These are phyloP conservation scores for Styela plicata DNA, from an alignment of 23 tunicate species.

Conservation along the genomic window DNA sequence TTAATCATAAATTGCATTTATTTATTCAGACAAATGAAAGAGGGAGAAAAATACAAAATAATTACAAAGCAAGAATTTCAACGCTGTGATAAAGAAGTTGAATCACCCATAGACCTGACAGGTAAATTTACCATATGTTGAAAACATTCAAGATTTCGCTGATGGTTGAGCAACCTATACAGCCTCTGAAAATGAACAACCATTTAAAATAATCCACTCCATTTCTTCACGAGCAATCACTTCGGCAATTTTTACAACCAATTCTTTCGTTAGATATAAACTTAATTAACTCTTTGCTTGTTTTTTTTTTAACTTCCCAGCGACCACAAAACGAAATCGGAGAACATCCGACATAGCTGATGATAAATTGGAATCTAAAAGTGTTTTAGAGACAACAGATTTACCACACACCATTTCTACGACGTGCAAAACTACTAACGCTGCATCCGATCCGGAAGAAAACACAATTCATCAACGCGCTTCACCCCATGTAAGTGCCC, in stretches of 20 bases:
- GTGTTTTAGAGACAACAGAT: background rate
- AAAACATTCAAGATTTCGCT: too few species aligned
- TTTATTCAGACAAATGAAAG: background rate
- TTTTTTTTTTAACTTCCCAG: background rate
- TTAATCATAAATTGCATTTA: too few species aligned
- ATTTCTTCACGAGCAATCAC: too few species aligned
- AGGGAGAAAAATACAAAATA: background rate
- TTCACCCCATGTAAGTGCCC: constrained; percentile 22
- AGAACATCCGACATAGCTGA: background rate
- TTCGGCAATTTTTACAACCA: too few species aligned
- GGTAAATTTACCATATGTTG: too few species aligned
- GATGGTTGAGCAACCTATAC: too few species aligned
- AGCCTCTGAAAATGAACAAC: too few species aligned
- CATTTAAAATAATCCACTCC: too few species aligned
- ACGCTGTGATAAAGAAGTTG: background rate
- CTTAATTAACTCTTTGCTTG: too few species aligned
- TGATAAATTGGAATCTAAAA: background rate
- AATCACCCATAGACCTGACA: background rate
- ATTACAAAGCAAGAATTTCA: background rate
- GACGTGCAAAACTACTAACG: background rate
- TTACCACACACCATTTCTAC: background rate
- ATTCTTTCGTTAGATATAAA: too few species aligned
- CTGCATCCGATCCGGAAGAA: constrained; percentile 23
- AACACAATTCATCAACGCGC: constrained; percentile 22
- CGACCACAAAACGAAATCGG: background rate